Conservation (phyloP, 2,797 vertebrate species). For the Linurgus olivaceus region DNA sequence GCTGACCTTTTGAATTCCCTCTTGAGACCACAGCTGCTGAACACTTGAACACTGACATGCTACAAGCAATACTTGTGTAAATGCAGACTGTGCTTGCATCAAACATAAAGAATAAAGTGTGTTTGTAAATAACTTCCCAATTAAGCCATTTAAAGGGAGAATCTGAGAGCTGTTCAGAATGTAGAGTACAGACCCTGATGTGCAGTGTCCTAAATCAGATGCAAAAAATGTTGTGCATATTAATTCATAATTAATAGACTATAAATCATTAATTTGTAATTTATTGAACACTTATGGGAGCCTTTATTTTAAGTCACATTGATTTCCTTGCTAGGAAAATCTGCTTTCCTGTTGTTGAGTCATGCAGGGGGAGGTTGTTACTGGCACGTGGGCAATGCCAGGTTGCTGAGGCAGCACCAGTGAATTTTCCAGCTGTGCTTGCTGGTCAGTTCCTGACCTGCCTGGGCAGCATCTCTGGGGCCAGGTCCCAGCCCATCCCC, state of each 20-base stretch:
- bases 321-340: constrained; percentile 1
- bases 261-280: constrained; percentile 8
- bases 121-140: neutral
- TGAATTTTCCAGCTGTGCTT: neutral
- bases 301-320: neutral
- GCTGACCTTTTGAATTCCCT: constrained; percentile 7
- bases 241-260: constrained; percentile 44
- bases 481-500: neutral
- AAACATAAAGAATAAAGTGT: neutral
- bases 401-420: neutral
- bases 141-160: neutral
- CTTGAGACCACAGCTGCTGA: neutral
- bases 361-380: neutral
- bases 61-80: neutral
- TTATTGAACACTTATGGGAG: neutral
- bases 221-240: neutral
- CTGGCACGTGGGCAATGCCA: neutral
- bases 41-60: neutral
- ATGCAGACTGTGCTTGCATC: neutral
- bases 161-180: neutral
- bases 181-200: neutral
- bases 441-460: neutral
- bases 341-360: neutral
- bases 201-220: neutral
- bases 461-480: accelerated